These are phyloP conservation scores for Allolobophora icterica DNA, from an alignment of 2,888 invertebrate species.

Conservation along the genomic window DNA sequence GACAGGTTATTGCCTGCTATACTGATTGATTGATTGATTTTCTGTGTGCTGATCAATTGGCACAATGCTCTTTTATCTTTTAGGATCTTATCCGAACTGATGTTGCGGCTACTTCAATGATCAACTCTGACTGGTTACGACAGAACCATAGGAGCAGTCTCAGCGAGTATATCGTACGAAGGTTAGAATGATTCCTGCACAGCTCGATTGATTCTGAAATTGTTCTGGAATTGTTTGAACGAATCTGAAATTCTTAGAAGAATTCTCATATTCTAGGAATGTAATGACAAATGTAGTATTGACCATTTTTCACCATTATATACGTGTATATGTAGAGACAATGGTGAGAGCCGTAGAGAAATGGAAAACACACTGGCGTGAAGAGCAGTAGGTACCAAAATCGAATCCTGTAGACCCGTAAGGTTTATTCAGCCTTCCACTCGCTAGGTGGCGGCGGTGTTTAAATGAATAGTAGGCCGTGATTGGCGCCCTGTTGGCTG, in stretches of 20 bases:
- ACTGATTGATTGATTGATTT: neutral
- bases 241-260: neutral
- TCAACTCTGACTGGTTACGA: constrained; percentile 77
- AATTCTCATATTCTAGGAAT: neutral
- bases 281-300: no score
- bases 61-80: neutral
- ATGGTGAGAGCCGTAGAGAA: no score
- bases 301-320: neutral
- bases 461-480: no score
- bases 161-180: constrained; percentile 77
- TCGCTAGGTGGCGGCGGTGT: no score
- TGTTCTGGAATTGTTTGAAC: neutral
- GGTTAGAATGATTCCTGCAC: constrained; percentile 50
- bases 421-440: no score
- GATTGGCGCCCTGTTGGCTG: no score
- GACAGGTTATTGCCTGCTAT: neutral
- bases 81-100: constrained; percentile 75
- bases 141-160: constrained; percentile 76
- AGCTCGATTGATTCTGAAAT: neutral
- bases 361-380: no score
- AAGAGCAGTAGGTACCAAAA: no score
- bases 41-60: neutral
- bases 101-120: constrained; percentile 79
- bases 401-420: no score
- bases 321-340: no score